Conservation (phyloP, 2,797 vertebrate genomes). For the Gobio occitaniae region DNA sequence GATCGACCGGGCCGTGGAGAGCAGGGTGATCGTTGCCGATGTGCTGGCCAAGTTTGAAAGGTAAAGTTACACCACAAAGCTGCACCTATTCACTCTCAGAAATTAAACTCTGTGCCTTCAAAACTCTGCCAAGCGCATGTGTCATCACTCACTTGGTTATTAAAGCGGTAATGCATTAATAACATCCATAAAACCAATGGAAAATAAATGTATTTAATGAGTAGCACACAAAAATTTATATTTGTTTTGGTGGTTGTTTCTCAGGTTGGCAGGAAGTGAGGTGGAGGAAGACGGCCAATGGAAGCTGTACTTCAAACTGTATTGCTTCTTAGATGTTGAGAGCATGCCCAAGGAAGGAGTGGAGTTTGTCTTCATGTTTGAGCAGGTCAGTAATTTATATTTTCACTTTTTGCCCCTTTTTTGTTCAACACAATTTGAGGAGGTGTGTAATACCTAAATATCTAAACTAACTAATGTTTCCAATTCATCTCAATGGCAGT, state of each 20-base stretch:
- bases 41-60: slow-evolving; percentile 93
- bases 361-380: slow-evolving; percentile 97
- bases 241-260: slow-evolving; percentile 26
- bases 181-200: not conserved
- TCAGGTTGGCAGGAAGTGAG: slow-evolving; percentile 84
- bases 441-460: not conserved
- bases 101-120: not conserved
- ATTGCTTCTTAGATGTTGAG: slow-evolving; percentile 93
- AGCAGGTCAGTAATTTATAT: slow-evolving; percentile 81
- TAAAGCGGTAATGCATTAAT: not conserved
- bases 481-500: not conserved
- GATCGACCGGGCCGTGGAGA: slow-evolving; percentile 88
- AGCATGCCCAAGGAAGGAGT: slow-evolving; percentile 91
- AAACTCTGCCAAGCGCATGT: not conserved
- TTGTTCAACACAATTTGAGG: not conserved
- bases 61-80: slow-evolving; percentile 65
- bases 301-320: slow-evolving; percentile 95
- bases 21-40: slow-evolving; percentile 89
- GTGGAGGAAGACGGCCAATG: slow-evolving; percentile 84
- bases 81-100: not conserved
- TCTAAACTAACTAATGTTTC: not conserved
- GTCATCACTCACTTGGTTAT: not conserved
- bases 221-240: not conserved
- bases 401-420: not conserved
- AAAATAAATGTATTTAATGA: not conserved